A percentile compares a stretch with the other conserved stretches of the same genome.
These are phyloP conservation scores for Corythoichthys intestinalis DNA, from an alignment of 2,113 vertebrate genomes.

Conservation along the genomic window DNA sequence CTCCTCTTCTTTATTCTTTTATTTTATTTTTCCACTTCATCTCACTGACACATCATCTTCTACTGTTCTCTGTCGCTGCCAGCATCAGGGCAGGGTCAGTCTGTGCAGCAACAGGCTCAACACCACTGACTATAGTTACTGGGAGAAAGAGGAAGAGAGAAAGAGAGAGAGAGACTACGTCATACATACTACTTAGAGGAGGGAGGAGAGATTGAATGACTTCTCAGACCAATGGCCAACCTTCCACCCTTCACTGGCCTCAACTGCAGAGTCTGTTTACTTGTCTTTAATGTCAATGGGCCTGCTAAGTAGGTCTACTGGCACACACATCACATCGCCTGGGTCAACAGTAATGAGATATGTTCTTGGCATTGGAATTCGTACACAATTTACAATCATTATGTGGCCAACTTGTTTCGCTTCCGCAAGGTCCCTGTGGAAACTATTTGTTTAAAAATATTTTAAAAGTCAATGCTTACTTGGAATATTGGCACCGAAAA, in stretches of 20 bases:
- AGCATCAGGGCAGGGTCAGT: conserved; percentile 18
- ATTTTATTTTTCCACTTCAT: not conserved
- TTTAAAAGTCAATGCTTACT: not conserved
- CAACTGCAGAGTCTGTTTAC: conserved; percentile 33
- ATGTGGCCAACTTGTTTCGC: not conserved
- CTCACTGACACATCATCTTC: not conserved
- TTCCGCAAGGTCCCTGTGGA: not conserved
- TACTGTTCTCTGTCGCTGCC: not conserved
- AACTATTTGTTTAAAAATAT: not conserved
- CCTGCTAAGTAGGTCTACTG: conserved; percentile 37
- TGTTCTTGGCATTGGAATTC: not conserved
- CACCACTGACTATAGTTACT: conserved; percentile 18
- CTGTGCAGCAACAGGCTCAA: conserved; percentile 6
- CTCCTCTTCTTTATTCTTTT: not conserved
- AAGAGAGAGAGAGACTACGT: conserved; percentile 15
- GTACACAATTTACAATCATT: not conserved
- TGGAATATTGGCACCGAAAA: not conserved
- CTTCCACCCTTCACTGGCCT: conserved; percentile 6
- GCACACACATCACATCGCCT: conserved; percentile 3
- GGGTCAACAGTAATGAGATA: conserved; percentile 21
- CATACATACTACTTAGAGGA: conserved; percentile 23
- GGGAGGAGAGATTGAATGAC: conserved; percentile 26
- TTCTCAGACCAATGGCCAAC: conserved; percentile 28
- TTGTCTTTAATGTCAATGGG: conserved; percentile 47
- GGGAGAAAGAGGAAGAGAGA: conserved; percentile 14